Conservation (phyloP, 2,888 invertebrate species). For the Andrena fulva region DNA sequence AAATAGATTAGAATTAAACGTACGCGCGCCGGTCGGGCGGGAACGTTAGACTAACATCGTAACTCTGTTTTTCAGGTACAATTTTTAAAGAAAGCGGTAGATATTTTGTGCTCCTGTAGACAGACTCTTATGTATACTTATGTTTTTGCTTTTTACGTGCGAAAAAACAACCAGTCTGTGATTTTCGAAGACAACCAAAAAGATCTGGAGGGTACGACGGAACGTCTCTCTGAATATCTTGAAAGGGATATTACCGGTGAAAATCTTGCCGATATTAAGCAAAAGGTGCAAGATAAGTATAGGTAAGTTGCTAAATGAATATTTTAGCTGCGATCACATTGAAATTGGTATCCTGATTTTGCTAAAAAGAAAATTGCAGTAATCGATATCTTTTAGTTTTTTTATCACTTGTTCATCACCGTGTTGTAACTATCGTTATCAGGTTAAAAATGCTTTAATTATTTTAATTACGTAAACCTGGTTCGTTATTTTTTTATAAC, state of each 20-base stretch:
- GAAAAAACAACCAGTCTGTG: conserved; percentile 99
- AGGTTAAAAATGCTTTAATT: too few species aligned
- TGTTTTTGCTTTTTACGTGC: conserved; percentile 99
- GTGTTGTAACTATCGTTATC: too few species aligned
- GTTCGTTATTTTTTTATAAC: too few species aligned
- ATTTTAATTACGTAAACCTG: too few species aligned
- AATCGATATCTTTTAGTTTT: too few species aligned
- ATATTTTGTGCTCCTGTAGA: conserved; percentile 97
- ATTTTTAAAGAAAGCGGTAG: conserved; percentile 98
- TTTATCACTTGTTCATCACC: too few species aligned
- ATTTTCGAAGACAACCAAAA: conserved; percentile 99
- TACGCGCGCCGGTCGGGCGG: not conserved
- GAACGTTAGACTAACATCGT: not conserved
- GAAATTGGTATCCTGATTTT: too few species aligned
- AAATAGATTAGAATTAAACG: conserved; percentile 3
- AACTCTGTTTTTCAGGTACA: conserved; percentile 89
- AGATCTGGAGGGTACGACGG: conserved; percentile 98
- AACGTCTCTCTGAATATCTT: conserved; percentile 98
- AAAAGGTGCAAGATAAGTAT: conserved; percentile 99
- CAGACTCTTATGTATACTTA: conserved; percentile 99
- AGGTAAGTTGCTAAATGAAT: conserved; percentile 87
- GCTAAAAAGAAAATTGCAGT: too few species aligned
- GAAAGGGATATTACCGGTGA: conserved; percentile 99
- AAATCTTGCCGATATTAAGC: conserved; percentile 98
- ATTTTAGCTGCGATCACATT: not conserved